Base-by-base conservation (phyloP, 2,113 vertebrate genomes). In the Neodon shergylaensis region DNA sequence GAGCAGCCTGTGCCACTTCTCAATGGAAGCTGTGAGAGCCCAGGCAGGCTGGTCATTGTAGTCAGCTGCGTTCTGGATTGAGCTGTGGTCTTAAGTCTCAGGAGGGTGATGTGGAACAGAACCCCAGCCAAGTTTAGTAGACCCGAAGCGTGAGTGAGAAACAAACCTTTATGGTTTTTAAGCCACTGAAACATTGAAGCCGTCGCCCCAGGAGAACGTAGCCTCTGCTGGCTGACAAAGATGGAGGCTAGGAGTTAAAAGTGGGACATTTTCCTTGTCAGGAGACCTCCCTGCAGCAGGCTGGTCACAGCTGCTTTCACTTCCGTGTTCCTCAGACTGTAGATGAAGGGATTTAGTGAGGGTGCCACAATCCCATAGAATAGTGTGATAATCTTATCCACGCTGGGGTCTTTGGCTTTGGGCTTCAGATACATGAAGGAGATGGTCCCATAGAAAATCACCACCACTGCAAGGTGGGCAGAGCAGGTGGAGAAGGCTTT, bases 311-410 rank as follows among this genome's bases (percentile, higher is more conserved):
- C 92, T 0, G 78, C n/a, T 78, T 94, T 98, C 58, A 98, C 97
- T 47, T 98, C 98, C 12, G 76, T 0, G 1, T 96, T 98, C 94
- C 98, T 97, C 70, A 98, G 95, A 91, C 97, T 97, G 39, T 97
- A 97, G 92, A 97, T 97, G 65, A 98, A 76, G 49, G 96, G 95
- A 19, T 98, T 98, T 76, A 98, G 66, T 2, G 95, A 97, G 77
- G 97, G 97, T 1, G 83, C 95, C 76, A 97, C 31, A 0, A 86
- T 26, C 0, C 81, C 95, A 1, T 97, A 97, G 65, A 98, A 94
- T 33, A 98, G 52, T 9, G 97, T 77, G 24, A 94, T 82, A 24
- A 96, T 81, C 88, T 98, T 98, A 84, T 96, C 97, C 0, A 77
- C 36, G 7, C 70, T 22, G 36, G 90, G 47, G 4, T 89, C 88